These are phyloP conservation scores for Notothenia coriiceps DNA, from an alignment of 2,113 vertebrate species.

Conservation along the genomic window DNA sequence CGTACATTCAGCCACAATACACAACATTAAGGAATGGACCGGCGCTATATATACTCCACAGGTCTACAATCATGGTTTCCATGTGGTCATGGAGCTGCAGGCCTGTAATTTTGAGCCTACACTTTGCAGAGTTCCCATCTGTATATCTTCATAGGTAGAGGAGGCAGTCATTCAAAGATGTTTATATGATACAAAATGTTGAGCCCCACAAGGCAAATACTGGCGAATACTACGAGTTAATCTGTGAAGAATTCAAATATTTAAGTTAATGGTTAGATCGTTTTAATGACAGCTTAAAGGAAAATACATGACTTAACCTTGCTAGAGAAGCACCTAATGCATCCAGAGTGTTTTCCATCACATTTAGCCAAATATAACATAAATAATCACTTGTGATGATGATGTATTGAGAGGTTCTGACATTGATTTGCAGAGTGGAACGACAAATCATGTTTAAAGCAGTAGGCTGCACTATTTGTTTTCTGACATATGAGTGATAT, in stretches of 20 bases:
- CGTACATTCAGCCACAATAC: constrained; percentile 56
- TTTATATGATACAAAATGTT: constrained; percentile 59
- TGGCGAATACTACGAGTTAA: background rate
- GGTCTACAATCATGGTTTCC: constrained; percentile 82
- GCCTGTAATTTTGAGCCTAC: constrained; percentile 72
- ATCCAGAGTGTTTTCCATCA: background rate
- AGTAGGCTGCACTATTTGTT: background rate
- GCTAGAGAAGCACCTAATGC: background rate
- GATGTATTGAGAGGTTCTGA: background rate
- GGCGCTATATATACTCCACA: constrained; percentile 79
- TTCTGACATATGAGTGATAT: constrained; percentile 25
- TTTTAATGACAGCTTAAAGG: background rate
- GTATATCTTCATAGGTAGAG: constrained; percentile 47
- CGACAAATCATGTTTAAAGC: constrained; percentile 28
- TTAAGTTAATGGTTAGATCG: background rate
- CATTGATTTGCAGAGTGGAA: background rate
- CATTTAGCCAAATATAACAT: background rate
- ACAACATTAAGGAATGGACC: constrained; percentile 73
- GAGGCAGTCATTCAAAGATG: constrained; percentile 51
- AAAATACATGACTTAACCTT: background rate
- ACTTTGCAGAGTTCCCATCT: constrained; percentile 46
- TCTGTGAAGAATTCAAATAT: constrained; percentile 12
- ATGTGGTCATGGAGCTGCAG: constrained; percentile 73
- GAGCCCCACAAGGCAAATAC: constrained; percentile 9
- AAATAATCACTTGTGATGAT: background rate